These are phyloP conservation scores for Xenopus borealis DNA, from an alignment of 2,113 vertebrate species.

Conservation along the genomic window DNA sequence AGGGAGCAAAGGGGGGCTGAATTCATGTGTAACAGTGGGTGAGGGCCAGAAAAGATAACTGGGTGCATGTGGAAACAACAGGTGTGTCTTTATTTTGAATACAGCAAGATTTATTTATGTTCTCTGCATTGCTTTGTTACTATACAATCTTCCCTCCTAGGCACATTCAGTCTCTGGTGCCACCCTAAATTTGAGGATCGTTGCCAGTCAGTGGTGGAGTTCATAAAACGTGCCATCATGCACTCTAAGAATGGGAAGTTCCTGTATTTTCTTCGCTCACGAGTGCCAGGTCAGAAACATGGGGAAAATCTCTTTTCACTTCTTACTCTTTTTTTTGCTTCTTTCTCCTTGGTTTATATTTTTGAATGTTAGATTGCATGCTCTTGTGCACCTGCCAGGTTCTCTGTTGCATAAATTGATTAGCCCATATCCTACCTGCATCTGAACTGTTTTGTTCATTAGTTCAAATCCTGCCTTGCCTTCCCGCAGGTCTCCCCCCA, in stretches of 20 bases:
- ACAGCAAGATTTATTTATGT: too few species aligned
- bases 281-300: conserved; percentile 79
- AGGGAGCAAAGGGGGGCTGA: conserved; percentile 32
- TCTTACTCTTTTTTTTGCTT: too few species aligned
- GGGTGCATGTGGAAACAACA: background rate
- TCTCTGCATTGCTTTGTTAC: background rate
- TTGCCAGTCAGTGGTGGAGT: conserved; percentile 96
- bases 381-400: too few species aligned
- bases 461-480: background rate
- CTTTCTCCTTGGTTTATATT: too few species aligned
- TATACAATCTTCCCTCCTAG: conserved; percentile 54
- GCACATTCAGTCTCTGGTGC: conserved; percentile 96
- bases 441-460: too few species aligned
- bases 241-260: conserved; percentile 97
- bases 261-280: conserved; percentile 92
- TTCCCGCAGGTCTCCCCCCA: conserved; percentile 78
- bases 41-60: background rate
- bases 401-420: too few species aligned
- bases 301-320: too few species aligned
- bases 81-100: too few species aligned
- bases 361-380: too few species aligned
- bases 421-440: too few species aligned
- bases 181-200: conserved; percentile 96
- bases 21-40: background rate
- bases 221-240: conserved; percentile 95